These are phyloP conservation scores for Pseudomyrmex sp. DNA, from an alignment of 1,140 invertebrate species.

Conservation along the genomic window DNA sequence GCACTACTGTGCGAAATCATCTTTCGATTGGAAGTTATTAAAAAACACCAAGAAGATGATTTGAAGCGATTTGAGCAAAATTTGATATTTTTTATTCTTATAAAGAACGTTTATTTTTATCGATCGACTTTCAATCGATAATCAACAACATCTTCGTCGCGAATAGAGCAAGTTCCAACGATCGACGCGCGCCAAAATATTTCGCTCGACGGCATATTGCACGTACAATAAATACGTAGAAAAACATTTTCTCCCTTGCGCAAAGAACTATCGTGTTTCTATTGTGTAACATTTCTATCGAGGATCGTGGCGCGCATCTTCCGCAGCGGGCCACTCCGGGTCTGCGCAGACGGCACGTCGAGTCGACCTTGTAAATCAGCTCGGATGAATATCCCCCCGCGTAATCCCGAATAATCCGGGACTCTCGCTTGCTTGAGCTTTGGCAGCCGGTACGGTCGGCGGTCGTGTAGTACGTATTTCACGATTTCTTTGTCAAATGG, in stretches of 20 bases:
- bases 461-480: conserved; percentile 65
- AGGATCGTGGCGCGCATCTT: conserved; percentile 48
- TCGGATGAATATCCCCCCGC: conserved; percentile 81
- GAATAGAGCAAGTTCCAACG: conserved; percentile 60
- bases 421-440: conserved; percentile 72
- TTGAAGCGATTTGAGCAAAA: conserved; percentile 10
- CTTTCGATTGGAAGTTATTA: conserved; percentile 20
- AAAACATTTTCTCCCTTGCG: conserved; percentile 39
- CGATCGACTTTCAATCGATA: background rate
- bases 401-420: conserved; percentile 82
- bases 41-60: background rate
- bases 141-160: background rate
- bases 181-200: conserved; percentile 71
- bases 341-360: conserved; percentile 61
- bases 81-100: conserved; percentile 4
- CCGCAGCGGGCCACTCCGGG: conserved; percentile 55
- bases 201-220: conserved; percentile 3
- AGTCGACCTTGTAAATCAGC: conserved; percentile 82
- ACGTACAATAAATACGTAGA: conserved; percentile 34
- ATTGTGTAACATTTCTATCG: conserved; percentile 70
- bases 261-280: conserved; percentile 38
- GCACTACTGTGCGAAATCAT: conserved; percentile 31
- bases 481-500: conserved; percentile 72
- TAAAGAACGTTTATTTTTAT: background rate
- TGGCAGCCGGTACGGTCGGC: conserved; percentile 70